Percentiles rank a stretch among this genome's conserved stretches.
phyloP scores from a whole-genome alignment of 2,888 invertebrate genomes.

The Petrolisthes manimaculis region DNA sequence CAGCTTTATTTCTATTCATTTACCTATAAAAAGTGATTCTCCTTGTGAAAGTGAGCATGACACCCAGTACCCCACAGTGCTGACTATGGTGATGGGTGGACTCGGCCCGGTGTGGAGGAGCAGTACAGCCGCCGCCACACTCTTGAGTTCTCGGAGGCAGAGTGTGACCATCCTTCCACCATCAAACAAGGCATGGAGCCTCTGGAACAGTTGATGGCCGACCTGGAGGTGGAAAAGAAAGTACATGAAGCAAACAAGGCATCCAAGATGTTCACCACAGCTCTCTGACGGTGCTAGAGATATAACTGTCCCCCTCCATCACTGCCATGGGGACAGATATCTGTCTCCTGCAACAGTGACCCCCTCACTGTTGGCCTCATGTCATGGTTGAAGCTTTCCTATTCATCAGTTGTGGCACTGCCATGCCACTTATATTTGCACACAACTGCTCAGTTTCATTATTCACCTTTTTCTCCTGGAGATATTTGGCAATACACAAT shows the following conservation, averaged over 20 bases:
- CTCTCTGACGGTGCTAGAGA: conserved; percentile 33
- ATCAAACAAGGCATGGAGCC: conserved; percentile 30
- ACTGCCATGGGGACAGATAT: too few relatives aligned
- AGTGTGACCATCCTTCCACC: conserved; percentile 55
- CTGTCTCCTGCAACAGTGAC: too few relatives aligned
- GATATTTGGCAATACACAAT: too few relatives aligned
- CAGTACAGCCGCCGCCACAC: conserved; percentile 55
- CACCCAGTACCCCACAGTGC: conserved; percentile 22
- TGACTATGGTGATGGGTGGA: conserved; percentile 49
- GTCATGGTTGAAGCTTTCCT: too few relatives aligned
- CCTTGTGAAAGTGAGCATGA: not conserved
- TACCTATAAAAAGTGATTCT: not conserved
- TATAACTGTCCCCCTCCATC: not conserved
- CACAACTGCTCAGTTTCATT: too few relatives aligned
- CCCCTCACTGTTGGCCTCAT: too few relatives aligned
- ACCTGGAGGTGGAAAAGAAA: conserved; percentile 53
- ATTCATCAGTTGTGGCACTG: too few relatives aligned
- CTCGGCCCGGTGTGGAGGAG: conserved; percentile 27
- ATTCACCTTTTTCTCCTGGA: too few relatives aligned
- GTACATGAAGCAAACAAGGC: conserved; percentile 35
- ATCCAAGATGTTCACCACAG: conserved; percentile 27
- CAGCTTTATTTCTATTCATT: not conserved
- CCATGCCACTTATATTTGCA: too few relatives aligned
- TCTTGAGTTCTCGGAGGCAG: conserved; percentile 55
- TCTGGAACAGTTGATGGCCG: conserved; percentile 55